These are phyloP conservation scores for Augochlora pura DNA, from an alignment of 1,140 invertebrate species.

Conservation along the genomic window DNA sequence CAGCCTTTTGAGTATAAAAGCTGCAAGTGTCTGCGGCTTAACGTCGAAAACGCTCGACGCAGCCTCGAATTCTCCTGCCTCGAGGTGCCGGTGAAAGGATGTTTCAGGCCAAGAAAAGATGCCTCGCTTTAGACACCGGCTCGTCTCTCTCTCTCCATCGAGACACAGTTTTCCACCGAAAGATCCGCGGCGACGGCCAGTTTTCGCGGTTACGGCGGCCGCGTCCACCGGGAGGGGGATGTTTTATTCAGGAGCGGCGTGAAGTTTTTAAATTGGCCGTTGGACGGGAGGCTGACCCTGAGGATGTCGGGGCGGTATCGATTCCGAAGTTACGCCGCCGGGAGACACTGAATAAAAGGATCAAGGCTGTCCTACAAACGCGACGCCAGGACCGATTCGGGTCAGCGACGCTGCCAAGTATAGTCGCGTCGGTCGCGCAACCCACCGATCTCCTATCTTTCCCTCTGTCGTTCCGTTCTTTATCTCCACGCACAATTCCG, in stretches of 20 bases:
- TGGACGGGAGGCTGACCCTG: neutral
- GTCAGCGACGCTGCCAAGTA: slow-evolving; percentile 36
- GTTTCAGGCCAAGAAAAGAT: too few species aligned
- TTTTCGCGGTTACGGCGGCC: neutral
- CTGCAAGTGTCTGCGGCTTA: too few species aligned
- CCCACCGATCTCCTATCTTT: too few species aligned
- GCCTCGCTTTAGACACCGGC: too few species aligned
- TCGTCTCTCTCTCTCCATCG: too few species aligned
- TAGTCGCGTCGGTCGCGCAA: neutral
- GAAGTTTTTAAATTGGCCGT: slow-evolving; percentile 1
- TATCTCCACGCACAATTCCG: too few species aligned
- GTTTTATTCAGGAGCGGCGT: neutral
- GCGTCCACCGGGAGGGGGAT: neutral
- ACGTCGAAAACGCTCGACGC: too few species aligned
- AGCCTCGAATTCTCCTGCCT: too few species aligned
- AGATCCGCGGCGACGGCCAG: neutral
- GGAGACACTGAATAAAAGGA: slow-evolving; percentile 38
- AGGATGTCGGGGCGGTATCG: slow-evolving; percentile 25
- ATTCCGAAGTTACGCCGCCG: slow-evolving; percentile 25
- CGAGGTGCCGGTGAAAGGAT: too few species aligned
- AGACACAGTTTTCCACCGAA: neutral
- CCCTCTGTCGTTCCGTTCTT: too few species aligned
- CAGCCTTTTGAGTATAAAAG: too few species aligned
- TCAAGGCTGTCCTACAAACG: slow-evolving; percentile 37
- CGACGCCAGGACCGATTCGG: slow-evolving; percentile 32